Percentiles rank a stretch among this genome's conserved stretches.
Conservation (phyloP, 2,113 vertebrate species). For the Cephalopholis sonnerati region DNA sequence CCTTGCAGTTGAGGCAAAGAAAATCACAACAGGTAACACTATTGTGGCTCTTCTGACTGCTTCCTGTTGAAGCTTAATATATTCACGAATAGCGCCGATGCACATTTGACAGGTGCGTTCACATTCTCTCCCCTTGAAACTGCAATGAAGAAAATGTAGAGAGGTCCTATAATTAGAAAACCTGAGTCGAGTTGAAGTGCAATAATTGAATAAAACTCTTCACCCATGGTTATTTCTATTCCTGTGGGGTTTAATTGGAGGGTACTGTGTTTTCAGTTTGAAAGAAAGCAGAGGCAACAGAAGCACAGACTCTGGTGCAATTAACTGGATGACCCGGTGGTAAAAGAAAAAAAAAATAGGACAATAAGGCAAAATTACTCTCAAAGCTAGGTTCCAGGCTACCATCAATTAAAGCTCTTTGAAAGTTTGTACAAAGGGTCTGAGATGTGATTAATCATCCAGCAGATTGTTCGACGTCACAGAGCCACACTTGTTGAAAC, state of each 20-base stretch:
- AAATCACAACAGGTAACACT: not conserved
- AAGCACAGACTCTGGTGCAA: constrained; percentile 26
- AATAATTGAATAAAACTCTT: constrained; percentile 49
- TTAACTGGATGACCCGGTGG: constrained; percentile 40
- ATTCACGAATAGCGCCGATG: not conserved
- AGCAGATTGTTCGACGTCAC: not conserved
- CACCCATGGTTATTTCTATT: constrained; percentile 37
- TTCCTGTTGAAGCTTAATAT: not conserved
- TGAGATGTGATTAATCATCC: constrained; percentile 18
- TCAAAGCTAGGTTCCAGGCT: not conserved
- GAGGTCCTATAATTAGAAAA: constrained; percentile 3
- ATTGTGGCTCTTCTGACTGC: not conserved
- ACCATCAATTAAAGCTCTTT: constrained; percentile 5
- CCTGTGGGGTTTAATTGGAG: constrained; percentile 53
- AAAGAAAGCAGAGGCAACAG: constrained; percentile 44
- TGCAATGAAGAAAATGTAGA: not conserved
- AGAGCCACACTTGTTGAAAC: constrained; percentile 13
- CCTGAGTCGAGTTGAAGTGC: constrained; percentile 18
- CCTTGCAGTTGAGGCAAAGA: not conserved
- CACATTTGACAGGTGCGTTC: not conserved
- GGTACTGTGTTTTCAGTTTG: constrained; percentile 25
- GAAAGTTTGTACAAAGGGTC: constrained; percentile 22
- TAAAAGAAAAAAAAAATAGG: not conserved
- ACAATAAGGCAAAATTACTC: constrained; percentile 18
- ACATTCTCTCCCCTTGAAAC: not conserved